phyloP scores from a whole-genome alignment of 2,888 invertebrate species.

The Trypoxylon attenuatum region DNA sequence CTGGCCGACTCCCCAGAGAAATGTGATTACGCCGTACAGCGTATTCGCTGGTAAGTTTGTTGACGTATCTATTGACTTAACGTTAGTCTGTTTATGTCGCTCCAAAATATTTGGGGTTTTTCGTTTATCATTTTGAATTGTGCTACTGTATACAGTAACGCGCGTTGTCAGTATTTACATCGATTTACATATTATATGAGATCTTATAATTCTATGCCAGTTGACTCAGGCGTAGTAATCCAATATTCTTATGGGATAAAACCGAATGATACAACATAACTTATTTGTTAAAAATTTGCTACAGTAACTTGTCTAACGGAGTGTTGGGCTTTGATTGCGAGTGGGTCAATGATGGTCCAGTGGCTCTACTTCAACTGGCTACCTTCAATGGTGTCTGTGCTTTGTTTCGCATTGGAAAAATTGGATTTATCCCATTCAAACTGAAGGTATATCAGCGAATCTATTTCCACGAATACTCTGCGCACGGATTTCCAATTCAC shows the following conservation, averaged over 20 bases:
- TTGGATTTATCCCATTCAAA: slow-evolving; percentile 79
- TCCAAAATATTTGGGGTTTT: background rate
- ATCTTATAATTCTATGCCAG: no score
- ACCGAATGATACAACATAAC: no score
- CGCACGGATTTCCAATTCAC: background rate
- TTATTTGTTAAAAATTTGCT: no score
- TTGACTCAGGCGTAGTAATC: no score
- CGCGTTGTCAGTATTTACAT: no score
- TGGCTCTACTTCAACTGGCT: slow-evolving; percentile 85
- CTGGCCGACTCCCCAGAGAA: slow-evolving; percentile 70
- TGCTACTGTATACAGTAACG: background rate
- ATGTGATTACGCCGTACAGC: slow-evolving; percentile 71
- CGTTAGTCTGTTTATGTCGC: no score
- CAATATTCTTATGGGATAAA: no score
- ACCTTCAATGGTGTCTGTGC: slow-evolving; percentile 82
- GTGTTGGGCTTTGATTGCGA: slow-evolving; percentile 89
- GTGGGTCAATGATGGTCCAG: slow-evolving; percentile 84
- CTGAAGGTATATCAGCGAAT: slow-evolving; percentile 76
- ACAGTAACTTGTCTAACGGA: slow-evolving; percentile 65
- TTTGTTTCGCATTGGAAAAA: slow-evolving; percentile 80
- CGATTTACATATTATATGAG: no score
- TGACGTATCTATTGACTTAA: no score
- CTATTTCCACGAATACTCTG: no score
- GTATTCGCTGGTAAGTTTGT: slow-evolving; percentile 71
- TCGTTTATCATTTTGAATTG: background rate